Conservation (phyloP, 2,113 vertebrate species). For the Rhegmatorhina hoffmannsi region DNA sequence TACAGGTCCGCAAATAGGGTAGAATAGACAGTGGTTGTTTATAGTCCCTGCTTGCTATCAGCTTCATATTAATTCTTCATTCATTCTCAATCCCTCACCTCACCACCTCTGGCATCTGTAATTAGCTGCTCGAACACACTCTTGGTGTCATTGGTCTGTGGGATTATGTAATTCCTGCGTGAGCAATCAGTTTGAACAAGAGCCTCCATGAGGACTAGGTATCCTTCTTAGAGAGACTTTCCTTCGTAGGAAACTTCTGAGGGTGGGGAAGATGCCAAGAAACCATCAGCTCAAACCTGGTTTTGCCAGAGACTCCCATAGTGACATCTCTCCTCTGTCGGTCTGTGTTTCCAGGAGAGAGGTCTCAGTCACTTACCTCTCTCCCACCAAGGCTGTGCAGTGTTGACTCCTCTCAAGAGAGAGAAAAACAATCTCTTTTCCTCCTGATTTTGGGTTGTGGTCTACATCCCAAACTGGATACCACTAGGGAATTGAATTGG, state of each 20-base stretch:
- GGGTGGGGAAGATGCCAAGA: neutral
- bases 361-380: neutral
- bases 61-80: slow-evolving; percentile 24
- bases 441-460: neutral
- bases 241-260: neutral
- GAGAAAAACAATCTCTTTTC: neutral
- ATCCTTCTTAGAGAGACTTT: neutral
- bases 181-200: neutral
- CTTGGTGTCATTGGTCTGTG: neutral
- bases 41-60: slow-evolving; percentile 13
- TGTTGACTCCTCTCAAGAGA: neutral
- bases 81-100: neutral
- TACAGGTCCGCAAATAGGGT: neutral
- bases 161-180: neutral
- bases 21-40: neutral
- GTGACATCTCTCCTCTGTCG: neutral
- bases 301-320: neutral
- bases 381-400: neutral
- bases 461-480: neutral
- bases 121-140: slow-evolving; percentile 19
- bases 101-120: neutral
- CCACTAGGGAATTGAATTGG: neutral
- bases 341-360: neutral
- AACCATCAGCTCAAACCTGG: neutral
- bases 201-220: neutral